Evolutionary conservation across 2,113 vertebrate genomes (phyloP).

Genomic region (Tympanuchus pallidicinctus): DNA sequence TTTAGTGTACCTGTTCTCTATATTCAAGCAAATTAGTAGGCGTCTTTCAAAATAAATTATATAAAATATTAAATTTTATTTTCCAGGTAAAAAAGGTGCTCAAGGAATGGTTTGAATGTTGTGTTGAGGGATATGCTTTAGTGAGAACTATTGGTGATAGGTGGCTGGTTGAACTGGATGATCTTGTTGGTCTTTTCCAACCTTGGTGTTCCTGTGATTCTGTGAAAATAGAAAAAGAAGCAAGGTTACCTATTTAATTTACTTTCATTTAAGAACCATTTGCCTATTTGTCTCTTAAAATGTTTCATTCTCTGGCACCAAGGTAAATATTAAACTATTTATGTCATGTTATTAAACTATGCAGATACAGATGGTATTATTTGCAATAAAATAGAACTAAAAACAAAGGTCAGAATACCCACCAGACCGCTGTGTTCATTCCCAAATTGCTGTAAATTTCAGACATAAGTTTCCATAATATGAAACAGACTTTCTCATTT

Average conservation of each 20-base stretch:
- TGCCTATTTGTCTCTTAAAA: not conserved
- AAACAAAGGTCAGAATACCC: not conserved
- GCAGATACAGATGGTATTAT: not conserved
- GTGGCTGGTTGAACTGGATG: no score
- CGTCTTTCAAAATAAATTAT: not conserved
- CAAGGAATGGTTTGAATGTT: no score
- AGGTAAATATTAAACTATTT: not conserved
- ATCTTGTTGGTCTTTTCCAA: no score
- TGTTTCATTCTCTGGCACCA: not conserved
- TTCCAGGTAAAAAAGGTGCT: not conserved
- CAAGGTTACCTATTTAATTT: not conserved
- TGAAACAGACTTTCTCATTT: not conserved
- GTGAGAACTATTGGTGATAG: no score
- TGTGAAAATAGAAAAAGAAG: not conserved
- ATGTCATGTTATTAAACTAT: not conserved
- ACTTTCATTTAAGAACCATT: not conserved
- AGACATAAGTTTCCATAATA: not conserved
- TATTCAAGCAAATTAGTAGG: not conserved
- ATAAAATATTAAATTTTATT: not conserved
- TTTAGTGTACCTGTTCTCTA: not conserved
- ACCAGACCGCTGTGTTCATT: not conserved
- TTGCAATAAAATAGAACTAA: not conserved
- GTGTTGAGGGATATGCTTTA: no score
- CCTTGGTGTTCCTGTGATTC: no score
- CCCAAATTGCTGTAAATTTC: constrained; percentile 1